Base-by-base conservation (phyloP, 2,797 vertebrate species). In the Gastrophryne carolinensis region DNA sequence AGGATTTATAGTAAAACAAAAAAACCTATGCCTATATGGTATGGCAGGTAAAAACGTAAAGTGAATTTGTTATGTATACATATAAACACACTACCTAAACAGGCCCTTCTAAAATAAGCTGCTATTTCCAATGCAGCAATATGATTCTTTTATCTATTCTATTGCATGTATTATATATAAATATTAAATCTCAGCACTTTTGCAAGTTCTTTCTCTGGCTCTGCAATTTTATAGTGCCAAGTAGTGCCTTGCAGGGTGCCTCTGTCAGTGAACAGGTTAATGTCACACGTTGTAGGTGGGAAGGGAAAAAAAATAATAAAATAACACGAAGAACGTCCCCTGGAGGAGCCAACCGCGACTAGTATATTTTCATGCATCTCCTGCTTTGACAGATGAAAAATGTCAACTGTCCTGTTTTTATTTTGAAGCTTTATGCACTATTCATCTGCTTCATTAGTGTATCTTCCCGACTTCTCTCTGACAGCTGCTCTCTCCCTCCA, bases 351-450 rank as follows among this genome's bases (percentile, higher is more conserved):
- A 97, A 98, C 93, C 92, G 93, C 93, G 94, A 93, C 93, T 92
- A 89, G 92, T 89, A 92, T 95, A 96, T 97, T 97, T 98, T 98
- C 95, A 96, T 96, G 96, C 95, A 95, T 97, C 95, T 95, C 94
- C 94, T 94, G 93, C 95, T 96, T 95, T 98, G 96, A 98, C 96
- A 98, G 95, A 98, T 99, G 96, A 98, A 97, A 97, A 98, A 99
- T 98, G 96, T 98, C 96, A 99, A 98, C 95, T 97, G 96, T 98
- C 96, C 96, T 98, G 96, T 98, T 98, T 99, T 96, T 98, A 97
- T 98, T 98, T 98, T 95, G 95, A 94, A 97, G 95, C 97, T 97
- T 97, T 96, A 77, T 97, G 95, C 96, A 96, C 96, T 97, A 98
- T 99, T 99, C 96, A 98, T 99, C 97, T 98, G 96, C 94, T 95